Base-by-base conservation (phyloP, 2,888 invertebrate species). In the Torymus tubicola region DNA sequence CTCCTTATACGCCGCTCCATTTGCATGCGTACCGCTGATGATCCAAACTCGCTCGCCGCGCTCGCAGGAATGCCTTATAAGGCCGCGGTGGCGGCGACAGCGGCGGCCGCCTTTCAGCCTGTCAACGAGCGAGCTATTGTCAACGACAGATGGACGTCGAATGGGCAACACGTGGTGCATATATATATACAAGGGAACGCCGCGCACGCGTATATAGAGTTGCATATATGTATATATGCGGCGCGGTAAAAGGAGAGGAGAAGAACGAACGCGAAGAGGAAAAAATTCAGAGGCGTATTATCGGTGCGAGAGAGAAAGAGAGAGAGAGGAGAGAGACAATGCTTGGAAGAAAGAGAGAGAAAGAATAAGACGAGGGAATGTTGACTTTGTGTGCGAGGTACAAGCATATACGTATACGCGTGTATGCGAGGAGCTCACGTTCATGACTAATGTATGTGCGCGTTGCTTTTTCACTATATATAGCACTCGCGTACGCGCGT, bases 71-170 rank as follows among this genome's bases (percentile, higher is more conserved):
- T 84, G 70, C 87, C 87, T 84, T 86, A 87, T 87, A 88, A 86
- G 87, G 87, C 83, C 78, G 52, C 16, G 12, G 5, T 55, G 3
- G 31, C 21, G 21, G 21, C 21, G 21, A 2, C 8, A 8, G 57
- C 82, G 85, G 78, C 84, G 81, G 85, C 82, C 85, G 85, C 85
- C 83, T 85, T 84, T 85, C 85, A 86, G 65, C 12, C 78, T 71
- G 70, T 86, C 75, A 71, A 42, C 85, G 82, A 85, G 85, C 86
- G 83, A 85, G 86, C 85, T 86, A 89, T 89, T 89, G 89, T 89
- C 87, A 87, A 86, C 88, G 88, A 88, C 88, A 89, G 87, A 89
- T 89, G 89, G 88, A 88, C 88, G 85, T 87, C 88, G 88, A 88
- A 88, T 88, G 87, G 86, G 84, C 86, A 86, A 86, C 87, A 87